Evolutionary conservation across 2,888 invertebrate genomes (phyloP), one percentile per base, ranked within the genome.

Genomic region (Cactoblastis cactorum): DNA sequence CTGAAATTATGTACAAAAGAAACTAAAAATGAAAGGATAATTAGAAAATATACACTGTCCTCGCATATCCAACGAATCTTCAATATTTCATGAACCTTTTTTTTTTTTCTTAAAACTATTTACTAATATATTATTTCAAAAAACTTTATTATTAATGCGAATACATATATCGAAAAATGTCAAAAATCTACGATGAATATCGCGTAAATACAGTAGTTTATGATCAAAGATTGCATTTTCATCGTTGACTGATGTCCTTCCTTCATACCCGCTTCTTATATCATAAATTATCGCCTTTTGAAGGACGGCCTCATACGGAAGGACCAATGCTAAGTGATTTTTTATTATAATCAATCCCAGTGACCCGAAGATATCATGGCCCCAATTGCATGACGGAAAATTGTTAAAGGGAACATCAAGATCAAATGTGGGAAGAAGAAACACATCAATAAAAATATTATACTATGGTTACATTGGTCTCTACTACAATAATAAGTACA

Each of bases 401-500:
- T 38, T 3, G 18, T 18, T 18, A n/a, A 38, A 11, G 38, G 14
- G 22, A 14, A 24, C 24, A 24, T 24, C 24, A 41, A 41, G 41
- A 18, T 9, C 6, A 12, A 17, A 38, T n/a, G 18, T 41, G 41
- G 14, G 14, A 8, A 41, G 24, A 41, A 22, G 24, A 14, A 24
- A 38, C 38, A 18, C 38, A 14, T 9, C 9, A 9, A 28, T 28
- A 28, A 3, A 17, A 28, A 43, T n/a, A 9, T 32, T 33, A 9
- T 12, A 34, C 8, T 34, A 19, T 14, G 12, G 48, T 47, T 43
- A 33, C 28, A 24, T 43, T 33, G 28, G 15, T 35, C 50, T 34
- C 22, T 46, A 39, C 14, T 43, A 48, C 45, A 49, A 32, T 37
- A 43, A 15, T 43, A 47, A 18, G 22, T 68, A 70, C 61, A 62